Conservation (phyloP, 1,140 invertebrate genomes). For the Onthophagus taurus region DNA sequence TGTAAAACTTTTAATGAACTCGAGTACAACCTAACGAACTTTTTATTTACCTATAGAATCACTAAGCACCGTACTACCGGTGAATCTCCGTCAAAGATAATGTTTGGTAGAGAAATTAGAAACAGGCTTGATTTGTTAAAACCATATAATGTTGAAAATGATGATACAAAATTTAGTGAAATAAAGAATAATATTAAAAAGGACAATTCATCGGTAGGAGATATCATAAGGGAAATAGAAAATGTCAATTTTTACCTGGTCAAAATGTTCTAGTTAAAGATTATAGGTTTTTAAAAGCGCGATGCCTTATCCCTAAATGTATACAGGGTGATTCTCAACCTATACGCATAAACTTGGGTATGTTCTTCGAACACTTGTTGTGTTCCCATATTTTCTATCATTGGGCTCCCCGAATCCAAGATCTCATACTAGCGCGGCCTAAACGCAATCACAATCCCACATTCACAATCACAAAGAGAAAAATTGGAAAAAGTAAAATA, state of each 20-base stretch:
- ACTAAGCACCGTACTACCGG: neutral
- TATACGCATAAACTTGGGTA: too few relatives aligned
- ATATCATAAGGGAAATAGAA: neutral
- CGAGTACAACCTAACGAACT: neutral
- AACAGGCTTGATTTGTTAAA: conserved; percentile 7
- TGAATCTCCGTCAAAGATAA: neutral
- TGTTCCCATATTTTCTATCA: too few relatives aligned
- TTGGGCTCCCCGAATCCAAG: too few relatives aligned
- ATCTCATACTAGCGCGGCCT: too few relatives aligned
- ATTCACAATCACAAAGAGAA: too few relatives aligned
- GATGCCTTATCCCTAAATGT: too few relatives aligned
- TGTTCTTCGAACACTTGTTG: too few relatives aligned
- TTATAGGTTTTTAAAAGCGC: neutral
- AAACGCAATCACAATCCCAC: too few relatives aligned
- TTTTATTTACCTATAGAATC: conserved; percentile 1
- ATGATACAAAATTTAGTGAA: neutral
- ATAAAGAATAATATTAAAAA: neutral
- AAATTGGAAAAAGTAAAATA: too few relatives aligned
- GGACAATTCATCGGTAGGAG: neutral
- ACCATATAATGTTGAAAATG: too few relatives aligned
- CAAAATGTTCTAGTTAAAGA: conserved; percentile 3
- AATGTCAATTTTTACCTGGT: neutral
- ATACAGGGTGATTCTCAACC: too few relatives aligned
- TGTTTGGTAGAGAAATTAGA: neutral
- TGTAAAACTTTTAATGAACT: conserved; percentile 3